Evolutionary conservation across 2,888 invertebrate species (phyloP), one percentile per base, ranked within the genome.

Genomic region (Philereme vetulata): DNA sequence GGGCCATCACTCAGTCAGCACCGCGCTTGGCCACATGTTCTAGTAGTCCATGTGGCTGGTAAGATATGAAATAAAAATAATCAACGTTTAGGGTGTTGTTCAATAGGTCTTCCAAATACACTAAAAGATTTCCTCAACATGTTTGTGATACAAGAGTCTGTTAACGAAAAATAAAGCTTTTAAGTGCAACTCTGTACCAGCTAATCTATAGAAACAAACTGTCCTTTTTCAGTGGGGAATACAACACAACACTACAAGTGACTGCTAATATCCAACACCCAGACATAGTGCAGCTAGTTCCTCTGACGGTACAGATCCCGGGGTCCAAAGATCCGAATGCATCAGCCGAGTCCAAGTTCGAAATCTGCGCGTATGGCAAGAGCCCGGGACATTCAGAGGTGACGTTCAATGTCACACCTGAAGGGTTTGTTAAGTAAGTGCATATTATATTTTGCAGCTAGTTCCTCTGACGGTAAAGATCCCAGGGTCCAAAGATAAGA

Each of bases 351-450:
- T 84, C 85, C 67, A 76, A 83, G 0, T 87, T 94, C 65, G 85
- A 90, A 9, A 85, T 96, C 43, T 89, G 87, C 72, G 91, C 94
- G 0, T 86, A 93, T 52, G 96, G 95, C 10, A 89, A 93, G 40
- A 93, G 90, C 33, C 95, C 96, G 1, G 96, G 96, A 46, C 94
- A 95, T 75, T 93, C 95, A 0, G 94, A 94, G 60, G 89, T 96
- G 50, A 93, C 93, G 0, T 93, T 94, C 51, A 94, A 94, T 71
- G 90, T 93, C 34, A 93, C 93, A 0, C 93, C 94, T 0, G 66
- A 77, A 32, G 90, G 93, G 33, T 79, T 82, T 66, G 81, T 92
- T 47, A 78, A 88, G 94, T 94, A 74, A 90, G 93, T 46, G 2
- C 21, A 21, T 21, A 9, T 5, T 33, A 10, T 33, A 8, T 0